Evolutionary conservation across 1,140 invertebrate genomes (phyloP), one percentile per base, ranked within the genome.

Genomic region (Papilio aristodemus): DNA sequence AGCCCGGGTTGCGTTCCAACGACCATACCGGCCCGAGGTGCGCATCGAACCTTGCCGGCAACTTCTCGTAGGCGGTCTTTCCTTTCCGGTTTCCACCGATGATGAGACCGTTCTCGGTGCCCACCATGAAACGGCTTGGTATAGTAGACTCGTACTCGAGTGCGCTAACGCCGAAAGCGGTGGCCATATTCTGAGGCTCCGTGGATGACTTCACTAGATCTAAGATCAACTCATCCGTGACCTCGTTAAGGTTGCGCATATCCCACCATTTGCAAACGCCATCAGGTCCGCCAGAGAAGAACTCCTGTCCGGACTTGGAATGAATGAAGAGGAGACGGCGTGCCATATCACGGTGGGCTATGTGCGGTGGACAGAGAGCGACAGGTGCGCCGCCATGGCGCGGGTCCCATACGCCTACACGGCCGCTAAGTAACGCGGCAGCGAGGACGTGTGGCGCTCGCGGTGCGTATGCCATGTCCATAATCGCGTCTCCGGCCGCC

Each of bases 61-160:
- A 93, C 82, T 97, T 97, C 80, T 97, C 97, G 62, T 93, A 89
- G 0, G 95, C 93, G 0, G 95, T 95, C 91, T 97, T 97, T 1
- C 96, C 96, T 75, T 94, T 94, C 39, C 96, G 93, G 85, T 97
- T 97, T 70, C 96, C 96, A 4, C 94, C 94, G 69, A 97, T 94
- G 0, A 97, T 93, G 57, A 94, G 92, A 2, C 95, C 95, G 92
- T 95, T 94, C 78, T 97, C 96, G 22, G 95, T 96, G 43, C 96
- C 96, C 1, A 90, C 92, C 93, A 93, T 94, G 71, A 93, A 94
- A 71, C 96, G 94, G n/a, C 97, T 97, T 0, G 97, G 97, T 76
- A 98, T 97, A 0, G 97, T 97, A 0, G 95, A 92, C 91, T 98
- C 97, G 87, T 97, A 98, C 87, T 98, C 97, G 63, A 98, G 89